Base-by-base conservation (phyloP, 2,888 invertebrate species). In the Amiota minor region DNA sequence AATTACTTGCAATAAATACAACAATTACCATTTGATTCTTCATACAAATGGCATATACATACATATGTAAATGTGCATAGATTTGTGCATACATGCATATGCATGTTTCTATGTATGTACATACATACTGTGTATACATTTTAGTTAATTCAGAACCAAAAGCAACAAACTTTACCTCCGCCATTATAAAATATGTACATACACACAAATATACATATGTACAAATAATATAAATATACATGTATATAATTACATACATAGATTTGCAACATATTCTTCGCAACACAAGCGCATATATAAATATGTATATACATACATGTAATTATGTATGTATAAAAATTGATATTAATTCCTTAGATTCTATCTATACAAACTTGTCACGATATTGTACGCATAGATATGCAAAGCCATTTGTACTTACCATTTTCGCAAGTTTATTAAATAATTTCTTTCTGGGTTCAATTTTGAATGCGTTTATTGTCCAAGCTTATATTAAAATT, bases 361-460 rank as follows among this genome's bases (percentile, higher is more conserved):
- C 23, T 62, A 9, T n/a, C 35, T 6, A 35, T 23, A 35, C 35
- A 35, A 35, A 35, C 35, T 35, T 35, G 35, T 6, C 35, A 35
- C 35, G 35, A 6, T 35, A 6, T 35, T 35, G 35, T 6, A 35
- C 35, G 35, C 35, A 6, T 35, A 35, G 35, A 35, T 35, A 6
- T 35, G 12, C 14, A 0, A 20, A 16, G 1, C 59, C 56, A 53
- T 59, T 50, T 59, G 65, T 20, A 59, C 81, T 83, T 79, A 83
- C 83, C 83, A 83, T 83, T 77, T 85, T 82, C 75, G 78, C 80
- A 79, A 83, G 83, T 72, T 83, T 83, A 59, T 81, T 84, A 11
- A 80, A 72, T 65, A 77, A 78, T 81, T 81, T 83, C 77, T 81
- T 77, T 79, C 79, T 77, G 78, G 61, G 76, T 70, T 82, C 78